phyloP scores from a whole-genome alignment of 2,113 vertebrate genomes.

The Ictalurus furcatus region DNA sequence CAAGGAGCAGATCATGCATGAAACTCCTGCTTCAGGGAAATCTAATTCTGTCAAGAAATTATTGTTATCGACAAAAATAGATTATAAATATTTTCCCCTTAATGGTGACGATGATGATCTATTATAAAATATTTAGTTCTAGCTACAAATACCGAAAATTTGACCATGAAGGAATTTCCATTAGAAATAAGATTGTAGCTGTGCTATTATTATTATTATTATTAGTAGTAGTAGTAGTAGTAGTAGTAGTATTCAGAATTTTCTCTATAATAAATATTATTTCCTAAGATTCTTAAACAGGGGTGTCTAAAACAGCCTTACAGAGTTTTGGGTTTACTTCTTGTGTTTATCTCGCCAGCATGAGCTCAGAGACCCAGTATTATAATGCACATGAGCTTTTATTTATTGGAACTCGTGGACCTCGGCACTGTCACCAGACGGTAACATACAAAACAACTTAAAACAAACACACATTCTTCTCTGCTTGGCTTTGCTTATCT shows the following conservation, averaged over 20 bases:
- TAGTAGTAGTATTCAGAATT: background rate
- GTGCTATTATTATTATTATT: background rate
- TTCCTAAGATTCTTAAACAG: background rate
- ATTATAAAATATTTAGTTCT: background rate
- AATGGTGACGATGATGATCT: background rate
- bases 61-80: background rate
- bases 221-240: background rate
- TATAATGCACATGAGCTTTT: background rate
- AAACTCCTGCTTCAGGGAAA: background rate
- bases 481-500: background rate
- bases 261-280: background rate
- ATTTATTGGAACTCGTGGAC: background rate
- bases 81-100: background rate
- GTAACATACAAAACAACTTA: background rate
- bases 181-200: background rate
- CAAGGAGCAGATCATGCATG: conserved; percentile 21
- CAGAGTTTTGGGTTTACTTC: background rate
- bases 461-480: background rate
- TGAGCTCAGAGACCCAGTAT: background rate
- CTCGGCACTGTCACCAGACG: background rate
- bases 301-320: background rate
- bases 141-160: background rate
- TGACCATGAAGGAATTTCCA: background rate
- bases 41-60: background rate
- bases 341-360: background rate